A percentile compares a stretch with the other conserved stretches of the same genome.
Conservation (phyloP, 2,888 invertebrate species). For the Palloptera scutellata region DNA sequence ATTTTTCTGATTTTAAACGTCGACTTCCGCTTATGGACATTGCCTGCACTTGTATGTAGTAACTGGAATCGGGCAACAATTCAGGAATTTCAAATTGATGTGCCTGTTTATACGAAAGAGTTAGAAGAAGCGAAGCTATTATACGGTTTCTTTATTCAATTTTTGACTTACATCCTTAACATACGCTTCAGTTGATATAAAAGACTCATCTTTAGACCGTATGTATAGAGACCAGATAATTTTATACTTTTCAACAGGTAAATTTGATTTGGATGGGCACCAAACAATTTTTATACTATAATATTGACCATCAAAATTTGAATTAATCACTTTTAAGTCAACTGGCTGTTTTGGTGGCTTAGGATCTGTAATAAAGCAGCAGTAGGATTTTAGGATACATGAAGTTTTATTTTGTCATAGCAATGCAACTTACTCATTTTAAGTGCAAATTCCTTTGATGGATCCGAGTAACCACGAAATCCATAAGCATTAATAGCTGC, state of each 20-base stretch:
- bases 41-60: constrained; percentile 82
- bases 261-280: constrained; percentile 75
- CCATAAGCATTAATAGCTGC: constrained; percentile 78
- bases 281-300: constrained; percentile 73
- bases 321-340: constrained; percentile 54
- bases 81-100: constrained; percentile 72
- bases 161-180: constrained; percentile 56
- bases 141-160: background rate
- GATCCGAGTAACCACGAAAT: constrained; percentile 75
- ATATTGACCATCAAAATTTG: constrained; percentile 61
- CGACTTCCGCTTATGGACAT: constrained; percentile 74
- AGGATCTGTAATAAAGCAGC: constrained; percentile 49
- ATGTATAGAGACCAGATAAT: constrained; percentile 79
- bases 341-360: constrained; percentile 59
- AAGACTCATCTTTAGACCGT: constrained; percentile 65
- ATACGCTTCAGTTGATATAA: constrained; percentile 55
- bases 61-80: constrained; percentile 74
- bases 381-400: background rate
- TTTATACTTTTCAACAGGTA: constrained; percentile 76
- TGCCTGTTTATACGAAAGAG: constrained; percentile 58
- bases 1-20: constrained; percentile 75
- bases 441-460: constrained; percentile 68
- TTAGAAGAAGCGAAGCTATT: background rate
- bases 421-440: no score
- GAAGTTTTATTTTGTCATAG: no score